Evolutionary conservation across 2,888 invertebrate species (phyloP).

Genomic region (Campoplex nolae): DNA sequence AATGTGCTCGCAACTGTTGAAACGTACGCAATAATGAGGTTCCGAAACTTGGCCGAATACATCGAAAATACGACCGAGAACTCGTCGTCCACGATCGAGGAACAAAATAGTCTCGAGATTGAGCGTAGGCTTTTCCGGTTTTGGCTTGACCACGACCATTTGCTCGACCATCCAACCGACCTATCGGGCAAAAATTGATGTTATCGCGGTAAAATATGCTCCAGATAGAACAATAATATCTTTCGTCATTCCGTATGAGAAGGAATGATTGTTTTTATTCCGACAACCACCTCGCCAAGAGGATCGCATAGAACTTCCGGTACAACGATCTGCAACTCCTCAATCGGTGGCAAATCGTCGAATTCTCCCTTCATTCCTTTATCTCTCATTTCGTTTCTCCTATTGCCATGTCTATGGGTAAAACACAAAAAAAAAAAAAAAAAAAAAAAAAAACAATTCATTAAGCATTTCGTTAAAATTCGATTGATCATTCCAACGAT

Average conservation of each 20-base stretch:
- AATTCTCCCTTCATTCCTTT: constrained; percentile 86
- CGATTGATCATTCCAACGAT: no score
- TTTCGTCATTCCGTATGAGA: no score
- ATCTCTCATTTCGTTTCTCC: constrained; percentile 47
- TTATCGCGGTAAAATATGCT: constrained; percentile 1
- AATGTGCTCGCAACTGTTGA: constrained; percentile 93
- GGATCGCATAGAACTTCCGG: constrained; percentile 90
- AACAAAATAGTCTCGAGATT: constrained; percentile 96
- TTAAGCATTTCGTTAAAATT: not conserved
- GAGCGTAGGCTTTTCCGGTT: constrained; percentile 91
- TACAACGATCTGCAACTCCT: constrained; percentile 92
- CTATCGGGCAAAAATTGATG: constrained; percentile 83
- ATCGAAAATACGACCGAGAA: constrained; percentile 94
- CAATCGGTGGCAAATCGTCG: constrained; percentile 92
- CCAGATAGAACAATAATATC: not conserved
- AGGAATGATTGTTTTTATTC: not conserved
- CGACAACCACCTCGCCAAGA: constrained; percentile 88
- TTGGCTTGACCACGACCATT: constrained; percentile 90
- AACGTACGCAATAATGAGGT: constrained; percentile 96
- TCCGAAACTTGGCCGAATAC: constrained; percentile 94
- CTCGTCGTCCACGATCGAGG: constrained; percentile 90
- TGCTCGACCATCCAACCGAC: constrained; percentile 82
- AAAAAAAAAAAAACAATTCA: constrained; percentile 25
- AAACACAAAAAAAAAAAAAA: no score
- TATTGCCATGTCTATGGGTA: constrained; percentile 57